Conservation (phyloP, 2,113 vertebrate species). For the Melospiza georgiana region DNA sequence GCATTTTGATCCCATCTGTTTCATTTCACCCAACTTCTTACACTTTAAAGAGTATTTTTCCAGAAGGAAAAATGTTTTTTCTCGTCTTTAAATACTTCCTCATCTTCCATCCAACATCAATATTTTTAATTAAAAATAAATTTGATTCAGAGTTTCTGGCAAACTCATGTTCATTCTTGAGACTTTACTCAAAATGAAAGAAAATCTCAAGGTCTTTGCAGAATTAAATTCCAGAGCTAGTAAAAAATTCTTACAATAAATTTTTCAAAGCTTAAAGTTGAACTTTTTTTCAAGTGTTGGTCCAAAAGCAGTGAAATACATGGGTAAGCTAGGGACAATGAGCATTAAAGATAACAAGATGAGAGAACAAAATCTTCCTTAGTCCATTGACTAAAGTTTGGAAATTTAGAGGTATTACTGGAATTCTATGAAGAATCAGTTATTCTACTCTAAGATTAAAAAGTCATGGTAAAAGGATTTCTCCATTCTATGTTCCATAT, state of each 20-base stretch:
- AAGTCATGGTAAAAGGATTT: background rate
- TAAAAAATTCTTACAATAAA: background rate
- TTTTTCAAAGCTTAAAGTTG: background rate
- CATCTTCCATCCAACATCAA: background rate
- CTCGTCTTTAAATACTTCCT: background rate
- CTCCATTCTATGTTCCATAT: background rate
- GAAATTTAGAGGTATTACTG: background rate
- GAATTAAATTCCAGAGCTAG: background rate
- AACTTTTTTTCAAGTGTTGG: background rate
- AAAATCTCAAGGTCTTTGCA: background rate
- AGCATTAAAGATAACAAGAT: background rate
- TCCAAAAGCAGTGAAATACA: background rate
- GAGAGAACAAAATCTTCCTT: background rate
- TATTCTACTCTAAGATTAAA: background rate
- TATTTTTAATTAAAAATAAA: conserved; percentile 1
- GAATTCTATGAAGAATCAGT: background rate
- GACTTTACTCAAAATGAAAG: background rate
- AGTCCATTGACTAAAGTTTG: background rate
- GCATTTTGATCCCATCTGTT: background rate
- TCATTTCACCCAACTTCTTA: background rate
- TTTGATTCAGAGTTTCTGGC: background rate
- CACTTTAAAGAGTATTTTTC: background rate
- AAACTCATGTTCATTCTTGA: background rate
- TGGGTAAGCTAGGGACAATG: background rate
- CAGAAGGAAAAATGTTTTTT: background rate